Base-by-base conservation (phyloP, 1,140 invertebrate species). In the Brachionus paranguensis region DNA sequence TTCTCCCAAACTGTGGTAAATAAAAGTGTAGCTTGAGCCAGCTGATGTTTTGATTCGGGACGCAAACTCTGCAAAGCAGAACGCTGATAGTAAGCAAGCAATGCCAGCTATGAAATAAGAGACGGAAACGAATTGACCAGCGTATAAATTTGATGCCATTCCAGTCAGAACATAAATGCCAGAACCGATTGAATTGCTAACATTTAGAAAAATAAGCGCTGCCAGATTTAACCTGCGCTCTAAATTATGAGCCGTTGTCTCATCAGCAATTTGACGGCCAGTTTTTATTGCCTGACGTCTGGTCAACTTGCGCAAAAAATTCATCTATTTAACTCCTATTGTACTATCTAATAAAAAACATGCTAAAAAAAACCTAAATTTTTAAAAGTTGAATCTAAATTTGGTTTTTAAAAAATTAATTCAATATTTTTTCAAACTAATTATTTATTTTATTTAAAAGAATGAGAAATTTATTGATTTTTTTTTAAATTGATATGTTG, bases 131-230 rank as follows among this genome's bases (percentile, higher is more conserved):
- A 47, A 81, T 41, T 60, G 78, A 14, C 78, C 78, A 0, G 78
- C 78, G 37, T 81, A 68, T 24, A 81, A 47, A 60, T 29, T 20
- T 33, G 78, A 81, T n/a, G 78, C 78, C 33, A 81, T 43, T 12
- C 78, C 78, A 81, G 78, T 81, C 29, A 81, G 11, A 45, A 81
- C 78, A 47, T 81, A 81, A 43, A 81, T 81, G 6, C 78, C 78
- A 14, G 78, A 81, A 24, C 78, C 78, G 12, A 81, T 68, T 45
- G 78, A 81, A 68, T 81, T 81, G 29, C 53, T 64, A 2, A 81
- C 78, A 45, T 81, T 81, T 45, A 81, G 64, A 68, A 81, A 81
- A 5, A 81, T 20, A 12, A 81, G 53, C 1, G 78, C 78, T 43
- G 78, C 6, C 12, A 81, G 60, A 24, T 60, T 60, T 17, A 81